A percentile compares a stretch with the other conserved stretches of the same genome.
Conservation (phyloP, 2,113 vertebrate species). For the Amphiprion ocellaris region DNA sequence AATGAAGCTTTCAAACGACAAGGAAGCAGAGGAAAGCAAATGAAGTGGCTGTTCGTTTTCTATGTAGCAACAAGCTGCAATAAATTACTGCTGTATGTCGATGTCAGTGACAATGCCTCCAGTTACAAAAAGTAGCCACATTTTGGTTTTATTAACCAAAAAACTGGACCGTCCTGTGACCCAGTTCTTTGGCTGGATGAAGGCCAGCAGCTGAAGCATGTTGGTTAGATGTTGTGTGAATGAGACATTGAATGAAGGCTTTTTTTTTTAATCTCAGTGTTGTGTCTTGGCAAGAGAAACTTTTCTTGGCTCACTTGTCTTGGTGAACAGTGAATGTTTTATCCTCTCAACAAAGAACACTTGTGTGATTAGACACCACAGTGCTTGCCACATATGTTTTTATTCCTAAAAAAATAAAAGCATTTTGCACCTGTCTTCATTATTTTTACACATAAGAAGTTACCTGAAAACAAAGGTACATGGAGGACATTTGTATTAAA, state of each 20-base stretch:
- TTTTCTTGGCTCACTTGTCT: conserved; percentile 45
- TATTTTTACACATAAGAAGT: neutral
- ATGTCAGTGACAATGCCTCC: conserved; percentile 32
- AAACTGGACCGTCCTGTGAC: conserved; percentile 17
- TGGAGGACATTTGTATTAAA: neutral
- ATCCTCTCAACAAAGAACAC: conserved; percentile 47
- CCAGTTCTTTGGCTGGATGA: conserved; percentile 36
- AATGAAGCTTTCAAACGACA: conserved; percentile 47
- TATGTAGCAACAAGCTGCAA: conserved; percentile 29
- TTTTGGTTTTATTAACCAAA: conserved; percentile 37
- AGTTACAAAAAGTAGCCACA: conserved; percentile 7
- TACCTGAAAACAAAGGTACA: neutral
- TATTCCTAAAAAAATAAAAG: neutral
- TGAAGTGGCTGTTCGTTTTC: conserved; percentile 21
- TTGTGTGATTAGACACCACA: conserved; percentile 42
- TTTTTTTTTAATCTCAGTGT: conserved; percentile 52
- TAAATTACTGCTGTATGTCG: conserved; percentile 15
- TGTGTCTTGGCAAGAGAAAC: conserved; percentile 51
- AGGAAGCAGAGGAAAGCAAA: conserved; percentile 49
- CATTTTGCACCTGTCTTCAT: conserved; percentile 5
- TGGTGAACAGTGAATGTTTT: conserved; percentile 33
- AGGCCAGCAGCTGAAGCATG: conserved; percentile 44
- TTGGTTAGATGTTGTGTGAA: conserved; percentile 34
- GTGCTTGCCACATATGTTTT: conserved; percentile 28
- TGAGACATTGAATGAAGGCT: conserved; percentile 46